phyloP scores from a whole-genome alignment of 2,113 vertebrate genomes.

The Pelvicachromis taeniatus region DNA sequence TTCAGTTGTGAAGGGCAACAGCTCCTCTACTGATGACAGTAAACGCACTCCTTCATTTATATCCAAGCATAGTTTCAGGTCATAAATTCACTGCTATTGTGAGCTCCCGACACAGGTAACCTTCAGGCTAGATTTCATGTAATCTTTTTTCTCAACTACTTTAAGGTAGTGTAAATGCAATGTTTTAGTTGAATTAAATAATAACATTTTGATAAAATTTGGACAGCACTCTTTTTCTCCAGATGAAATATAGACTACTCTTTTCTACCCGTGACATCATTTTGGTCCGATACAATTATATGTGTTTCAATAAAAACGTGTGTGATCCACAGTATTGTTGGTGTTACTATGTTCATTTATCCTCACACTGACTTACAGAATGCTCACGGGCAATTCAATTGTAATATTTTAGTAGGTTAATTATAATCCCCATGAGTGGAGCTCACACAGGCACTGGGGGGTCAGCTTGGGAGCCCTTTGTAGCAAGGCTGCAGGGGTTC shows the following conservation, averaged over 20 bases:
- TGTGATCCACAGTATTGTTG: background rate
- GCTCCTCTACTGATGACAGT: background rate
- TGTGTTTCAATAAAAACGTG: background rate
- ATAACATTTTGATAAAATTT: accelerated
- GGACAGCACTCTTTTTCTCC: background rate
- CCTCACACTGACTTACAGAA: background rate
- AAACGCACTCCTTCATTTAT: background rate
- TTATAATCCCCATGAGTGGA: background rate
- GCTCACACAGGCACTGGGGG: background rate
- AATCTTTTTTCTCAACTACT: background rate
- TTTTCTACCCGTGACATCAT: background rate
- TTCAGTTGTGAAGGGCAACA: background rate
- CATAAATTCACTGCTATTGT: background rate
- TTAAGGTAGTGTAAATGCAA: background rate
- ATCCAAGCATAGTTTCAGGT: background rate
- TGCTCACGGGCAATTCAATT: background rate
- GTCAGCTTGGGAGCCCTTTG: background rate
- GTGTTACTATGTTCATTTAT: background rate
- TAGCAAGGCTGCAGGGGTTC: background rate
- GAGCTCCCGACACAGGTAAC: background rate
- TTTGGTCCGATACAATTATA: background rate
- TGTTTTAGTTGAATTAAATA: background rate
- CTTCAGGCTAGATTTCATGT: background rate
- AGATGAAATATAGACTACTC: too few species aligned
- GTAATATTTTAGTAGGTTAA: background rate